Base-by-base conservation (phyloP, 2,113 vertebrate species). In the Notarius quadriscutis region DNA sequence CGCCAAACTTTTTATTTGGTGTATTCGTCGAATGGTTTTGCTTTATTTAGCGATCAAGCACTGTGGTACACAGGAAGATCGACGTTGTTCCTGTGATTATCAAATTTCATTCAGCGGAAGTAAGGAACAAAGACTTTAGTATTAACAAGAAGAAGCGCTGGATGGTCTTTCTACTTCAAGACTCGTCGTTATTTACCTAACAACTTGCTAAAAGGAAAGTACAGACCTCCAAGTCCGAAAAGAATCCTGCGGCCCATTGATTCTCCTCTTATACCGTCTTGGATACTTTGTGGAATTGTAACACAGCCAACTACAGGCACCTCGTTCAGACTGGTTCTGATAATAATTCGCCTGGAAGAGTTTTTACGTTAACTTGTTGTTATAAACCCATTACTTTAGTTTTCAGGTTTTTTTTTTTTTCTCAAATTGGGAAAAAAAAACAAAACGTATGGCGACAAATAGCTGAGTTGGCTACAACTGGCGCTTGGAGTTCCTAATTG, bases 121-220 rank as follows among this genome's bases (percentile, higher is more conserved):
- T 90, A 81, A 83, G 87, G 88, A 91, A 91, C 91, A 91, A 91
- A 91, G 91, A 89, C 87, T 50, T 80, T 53, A n/a, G 48, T 77
- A 22, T 77, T 22, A 77, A 84, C 89, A 81, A 87, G 85, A 84
- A 57, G 48, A 87, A 74, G 80, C 48, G 75, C 84, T 81, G 67
- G 58, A 86, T 84, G 81, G 48, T 82, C 27, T 77, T 82, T 58
- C 81, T 20, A 77, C 50, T 51, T 77, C 6, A 25, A 74, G 34
- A 77, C 74, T 53, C 12, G n/a, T 25, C 22, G n/a, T 14, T n/a
- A 53, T 77, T 77, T 7, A 12, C 10, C 50, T 18, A 18, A 60
- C n/a, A 57, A 34, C 67, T 50, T 48, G 51, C 55, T 63, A 87
- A 58, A 75, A 41, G 48, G 67, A 84, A 55, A 50, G 27, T 27